Percentiles rank a stretch among this genome's conserved stretches.
These are phyloP conservation scores for Drosophila eugracilis DNA, from an alignment of 1,140 invertebrate species.

Conservation along the genomic window DNA sequence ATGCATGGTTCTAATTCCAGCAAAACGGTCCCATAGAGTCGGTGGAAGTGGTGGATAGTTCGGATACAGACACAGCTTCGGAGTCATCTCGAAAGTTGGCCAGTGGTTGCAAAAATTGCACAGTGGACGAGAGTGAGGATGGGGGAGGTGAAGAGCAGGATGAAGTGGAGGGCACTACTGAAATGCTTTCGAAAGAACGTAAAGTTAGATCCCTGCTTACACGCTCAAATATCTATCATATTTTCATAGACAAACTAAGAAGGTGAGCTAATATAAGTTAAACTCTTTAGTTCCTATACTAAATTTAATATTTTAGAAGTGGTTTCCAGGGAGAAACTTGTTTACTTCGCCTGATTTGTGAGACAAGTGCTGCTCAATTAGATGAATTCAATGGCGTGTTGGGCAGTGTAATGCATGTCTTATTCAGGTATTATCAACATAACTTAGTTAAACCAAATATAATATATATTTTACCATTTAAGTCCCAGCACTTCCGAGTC, in stretches of 20 bases:
- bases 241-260: conserved; percentile 68
- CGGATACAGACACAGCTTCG: conserved; percentile 38
- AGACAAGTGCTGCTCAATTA: conserved; percentile 61
- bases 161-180: not conserved
- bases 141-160: not conserved
- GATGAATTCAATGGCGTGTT: conserved; percentile 73
- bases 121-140: not conserved
- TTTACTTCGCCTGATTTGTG: conserved; percentile 76
- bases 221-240: conserved; percentile 73
- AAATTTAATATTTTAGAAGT: conserved; percentile 35
- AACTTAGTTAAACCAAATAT: accelerated
- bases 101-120: conserved; percentile 1
- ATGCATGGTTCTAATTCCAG: conserved; percentile 21
- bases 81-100: conserved; percentile 47
- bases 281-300: too few relatives aligned
- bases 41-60: conserved; percentile 33
- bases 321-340: conserved; percentile 73
- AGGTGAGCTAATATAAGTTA: conserved; percentile 19
- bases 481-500: conserved; percentile 87
- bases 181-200: conserved; percentile 3
- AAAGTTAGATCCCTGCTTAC: conserved; percentile 53
- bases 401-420: conserved; percentile 72
- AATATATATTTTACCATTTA: not conserved
- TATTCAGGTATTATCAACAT: conserved; percentile 53
- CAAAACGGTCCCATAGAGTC: conserved; percentile 73